A percentile compares a stretch with the other conserved stretches of the same genome.
These are phyloP conservation scores for Eleutherodactylus coqui DNA, from an alignment of 2,797 vertebrate species.

Conservation along the genomic window DNA sequence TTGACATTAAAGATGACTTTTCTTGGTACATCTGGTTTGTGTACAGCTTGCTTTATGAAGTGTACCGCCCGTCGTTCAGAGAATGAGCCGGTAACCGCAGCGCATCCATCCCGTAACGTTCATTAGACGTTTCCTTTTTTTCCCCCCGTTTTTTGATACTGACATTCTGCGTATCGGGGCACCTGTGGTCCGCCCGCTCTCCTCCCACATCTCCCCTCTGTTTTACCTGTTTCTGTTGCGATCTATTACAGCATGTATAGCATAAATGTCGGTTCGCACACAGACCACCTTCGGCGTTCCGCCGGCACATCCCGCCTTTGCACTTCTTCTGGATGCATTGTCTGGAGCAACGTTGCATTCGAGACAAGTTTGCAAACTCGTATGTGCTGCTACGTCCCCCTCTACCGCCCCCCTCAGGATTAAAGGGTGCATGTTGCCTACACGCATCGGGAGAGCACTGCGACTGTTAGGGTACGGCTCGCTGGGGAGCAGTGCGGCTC, in stretches of 20 bases:
- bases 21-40: constrained; percentile 23
- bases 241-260: constrained; percentile 53
- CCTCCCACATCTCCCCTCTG: neutral
- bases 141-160: constrained; percentile 6
- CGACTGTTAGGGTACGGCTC: neutral
- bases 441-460: neutral
- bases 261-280: constrained; percentile 30
- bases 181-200: neutral
- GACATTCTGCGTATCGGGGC: neutral
- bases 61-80: constrained; percentile 7
- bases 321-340: neutral
- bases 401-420: neutral
- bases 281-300: neutral
- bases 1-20: constrained; percentile 50
- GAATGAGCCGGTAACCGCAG: constrained; percentile 23
- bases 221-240: neutral
- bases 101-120: neutral
- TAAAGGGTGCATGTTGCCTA: neutral
- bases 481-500: neutral
- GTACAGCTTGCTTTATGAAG: constrained; percentile 36
- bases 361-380: constrained; percentile 2
- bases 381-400: neutral
- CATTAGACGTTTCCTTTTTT: constrained; percentile 6
- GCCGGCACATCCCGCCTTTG: constrained; percentile 2
- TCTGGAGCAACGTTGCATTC: neutral